A percentile compares a stretch with the other conserved stretches of the same genome.
Conservation (phyloP, 1,140 invertebrate species). For the Goniozus legneri region DNA sequence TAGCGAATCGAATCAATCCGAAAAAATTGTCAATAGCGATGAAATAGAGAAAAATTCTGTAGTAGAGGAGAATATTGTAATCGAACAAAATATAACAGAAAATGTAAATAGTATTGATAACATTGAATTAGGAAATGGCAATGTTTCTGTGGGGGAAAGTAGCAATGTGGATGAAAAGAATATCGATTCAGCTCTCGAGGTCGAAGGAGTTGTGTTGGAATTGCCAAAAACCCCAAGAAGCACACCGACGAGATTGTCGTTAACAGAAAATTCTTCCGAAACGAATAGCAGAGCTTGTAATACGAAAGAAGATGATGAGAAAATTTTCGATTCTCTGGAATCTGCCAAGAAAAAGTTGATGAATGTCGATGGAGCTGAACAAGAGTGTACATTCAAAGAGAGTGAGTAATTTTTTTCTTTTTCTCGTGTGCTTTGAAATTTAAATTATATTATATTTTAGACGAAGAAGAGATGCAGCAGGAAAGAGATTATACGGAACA, state of each 20-base stretch:
- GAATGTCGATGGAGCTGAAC: constrained; percentile 1
- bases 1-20: too few relatives aligned
- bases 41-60: neutral
- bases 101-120: too few relatives aligned
- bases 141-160: too few relatives aligned
- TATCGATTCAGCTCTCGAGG: too few relatives aligned
- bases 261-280: neutral
- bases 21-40: too few relatives aligned
- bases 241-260: constrained; percentile 18
- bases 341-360: constrained; percentile 11
- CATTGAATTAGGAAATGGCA: too few relatives aligned
- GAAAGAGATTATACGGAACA: constrained; percentile 64
- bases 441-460: constrained; percentile 17
- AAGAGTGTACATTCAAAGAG: neutral
- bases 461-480: constrained; percentile 52
- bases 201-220: too few relatives aligned
- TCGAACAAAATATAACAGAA: too few relatives aligned
- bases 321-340: constrained; percentile 6
- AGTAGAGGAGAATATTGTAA: constrained; percentile 5
- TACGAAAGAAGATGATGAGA: constrained; percentile 9
- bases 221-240: constrained; percentile 28
- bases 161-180: too few relatives aligned
- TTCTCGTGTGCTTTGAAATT: neutral
- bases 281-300: too few relatives aligned
- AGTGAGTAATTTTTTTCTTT: neutral